phyloP scores from a whole-genome alignment of 2,113 vertebrate genomes.

The Glaucidium brasilianum region DNA sequence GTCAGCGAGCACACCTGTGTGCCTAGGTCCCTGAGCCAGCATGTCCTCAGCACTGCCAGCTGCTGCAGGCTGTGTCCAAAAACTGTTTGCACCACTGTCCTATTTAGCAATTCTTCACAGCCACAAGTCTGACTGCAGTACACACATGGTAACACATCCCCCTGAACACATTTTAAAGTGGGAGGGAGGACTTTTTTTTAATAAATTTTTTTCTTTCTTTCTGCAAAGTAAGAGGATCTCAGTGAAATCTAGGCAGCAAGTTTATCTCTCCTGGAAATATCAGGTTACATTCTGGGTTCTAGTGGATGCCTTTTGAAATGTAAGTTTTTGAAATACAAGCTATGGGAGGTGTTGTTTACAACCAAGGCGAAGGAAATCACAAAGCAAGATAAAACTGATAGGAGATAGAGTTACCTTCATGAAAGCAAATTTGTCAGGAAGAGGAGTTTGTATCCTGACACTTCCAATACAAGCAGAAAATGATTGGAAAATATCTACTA shows the following conservation, averaged over 20 bases:
- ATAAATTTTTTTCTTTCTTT: not conserved
- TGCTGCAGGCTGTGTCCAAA: not conserved
- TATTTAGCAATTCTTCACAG: not conserved
- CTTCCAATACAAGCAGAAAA: not conserved
- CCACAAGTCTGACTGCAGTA: fast-evolving
- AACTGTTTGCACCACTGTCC: not conserved
- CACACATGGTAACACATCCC: fast-evolving
- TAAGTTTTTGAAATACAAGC: not conserved
- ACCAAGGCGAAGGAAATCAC: not conserved
- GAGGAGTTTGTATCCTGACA: not conserved
- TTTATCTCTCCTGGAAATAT: not conserved
- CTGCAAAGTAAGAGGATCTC: not conserved
- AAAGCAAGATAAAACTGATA: not conserved
- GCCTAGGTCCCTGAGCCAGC: not conserved
- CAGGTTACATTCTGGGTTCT: not conserved
- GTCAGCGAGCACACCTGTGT: fast-evolving
- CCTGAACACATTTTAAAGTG: not conserved
- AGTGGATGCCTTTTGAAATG: not conserved
- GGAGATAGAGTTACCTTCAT: not conserved
- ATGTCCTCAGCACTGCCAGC: not conserved
- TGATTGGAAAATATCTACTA: not conserved
- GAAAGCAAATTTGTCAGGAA: not conserved
- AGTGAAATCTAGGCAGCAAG: not conserved
- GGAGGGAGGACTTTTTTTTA: fast-evolving
- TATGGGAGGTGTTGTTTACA: not conserved